A percentile compares a stretch with the other conserved stretches of the same genome.
Evolutionary conservation across 2,888 invertebrate genomes (phyloP).

Genomic region (Lasiommata megera): DNA sequence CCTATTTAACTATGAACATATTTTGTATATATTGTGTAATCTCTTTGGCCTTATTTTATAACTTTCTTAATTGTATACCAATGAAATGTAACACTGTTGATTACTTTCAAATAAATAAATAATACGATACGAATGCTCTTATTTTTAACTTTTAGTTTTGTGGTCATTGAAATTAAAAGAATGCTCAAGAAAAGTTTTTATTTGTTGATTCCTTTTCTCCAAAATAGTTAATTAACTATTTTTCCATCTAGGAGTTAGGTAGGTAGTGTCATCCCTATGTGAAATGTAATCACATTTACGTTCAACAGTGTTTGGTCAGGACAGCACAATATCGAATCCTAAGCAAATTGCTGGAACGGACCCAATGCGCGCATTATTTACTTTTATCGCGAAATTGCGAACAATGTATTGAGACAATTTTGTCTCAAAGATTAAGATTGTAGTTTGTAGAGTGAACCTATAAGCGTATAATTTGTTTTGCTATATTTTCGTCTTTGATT

Average conservation of each 20-base stretch:
- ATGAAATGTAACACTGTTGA: too few relatives aligned
- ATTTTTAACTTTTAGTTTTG: background rate
- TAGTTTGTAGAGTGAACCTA: background rate
- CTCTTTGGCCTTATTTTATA: too few relatives aligned
- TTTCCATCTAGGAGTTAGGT: too few relatives aligned
- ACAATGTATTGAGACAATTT: slow-evolving; percentile 37
- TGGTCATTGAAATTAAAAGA: background rate
- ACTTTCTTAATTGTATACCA: too few relatives aligned
- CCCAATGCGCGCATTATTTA: slow-evolving; percentile 54
- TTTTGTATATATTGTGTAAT: too few relatives aligned
- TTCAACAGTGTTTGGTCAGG: slow-evolving; percentile 24
- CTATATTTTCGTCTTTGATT: too few relatives aligned
- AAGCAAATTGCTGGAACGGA: slow-evolving; percentile 57
- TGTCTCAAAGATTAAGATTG: background rate
- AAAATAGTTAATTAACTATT: background rate
- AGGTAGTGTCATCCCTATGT: slow-evolving; percentile 7
- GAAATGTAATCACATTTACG: slow-evolving; percentile 9
- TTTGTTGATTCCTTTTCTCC: background rate
- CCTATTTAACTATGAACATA: too few relatives aligned
- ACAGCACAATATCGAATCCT: slow-evolving; percentile 49
- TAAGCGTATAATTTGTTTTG: background rate
- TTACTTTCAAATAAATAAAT: too few relatives aligned
- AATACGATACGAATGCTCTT: too few relatives aligned
- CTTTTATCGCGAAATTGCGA: slow-evolving; percentile 56
- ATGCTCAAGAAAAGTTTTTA: background rate